Conservation (phyloP, 2,113 vertebrate genomes). For the Corydoras sp. region DNA sequence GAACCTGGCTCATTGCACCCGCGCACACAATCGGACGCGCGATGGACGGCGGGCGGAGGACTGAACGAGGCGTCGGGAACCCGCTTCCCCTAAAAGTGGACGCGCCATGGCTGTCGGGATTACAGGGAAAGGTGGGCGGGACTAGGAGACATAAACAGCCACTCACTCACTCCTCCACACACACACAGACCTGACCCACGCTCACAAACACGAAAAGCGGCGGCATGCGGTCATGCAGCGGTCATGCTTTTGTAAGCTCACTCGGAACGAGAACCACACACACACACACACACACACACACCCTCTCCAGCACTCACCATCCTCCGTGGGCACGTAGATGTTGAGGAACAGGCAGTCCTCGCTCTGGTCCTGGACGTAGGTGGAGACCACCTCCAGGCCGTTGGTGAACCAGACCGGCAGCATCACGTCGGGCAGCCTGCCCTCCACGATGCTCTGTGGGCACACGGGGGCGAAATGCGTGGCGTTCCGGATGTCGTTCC, state of each 20-base stretch:
- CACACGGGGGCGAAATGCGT: conserved; percentile 95
- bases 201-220: conserved; percentile 54
- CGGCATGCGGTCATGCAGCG: conserved; percentile 81
- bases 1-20: conserved; percentile 75
- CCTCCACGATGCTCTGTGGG: conserved; percentile 95
- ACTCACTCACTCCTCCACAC: conserved; percentile 18
- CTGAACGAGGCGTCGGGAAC: conserved; percentile 45
- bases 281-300: conserved; percentile 60
- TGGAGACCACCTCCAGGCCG: conserved; percentile 92
- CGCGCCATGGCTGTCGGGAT: conserved; percentile 68
- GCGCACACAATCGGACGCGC: conserved; percentile 83
- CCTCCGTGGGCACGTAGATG: conserved; percentile 98
- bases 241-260: conserved; percentile 71
- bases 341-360: conserved; percentile 98
- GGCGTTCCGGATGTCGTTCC: conserved; percentile 87
- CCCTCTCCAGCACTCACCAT: conserved; percentile 83
- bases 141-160: conserved; percentile 47
- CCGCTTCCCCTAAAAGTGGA: conserved; percentile 71
- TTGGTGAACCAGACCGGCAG: conserved; percentile 99
- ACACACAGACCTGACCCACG: not conserved
- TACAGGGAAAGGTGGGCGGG: conserved; percentile 53
- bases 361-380: conserved; percentile 96
- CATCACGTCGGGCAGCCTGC: conserved; percentile 96
- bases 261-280: conserved; percentile 56
- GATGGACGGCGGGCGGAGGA: conserved; percentile 79